Percentiles rank a stretch among this genome's conserved stretches.
Evolutionary conservation across 2,113 vertebrate species (phyloP).

Genomic region (Danio rerio): GRCz12tu NC_133181.1:48449501-48450000

Average conservation of each 20-base stretch:
- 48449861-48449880: neutral
- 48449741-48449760: conserved; percentile 96
- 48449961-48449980: conserved; percentile 92
- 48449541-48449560: conserved; percentile 89
- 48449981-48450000: conserved; percentile 88
- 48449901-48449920: neutral
- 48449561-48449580: conserved; percentile 94
- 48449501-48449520: conserved; percentile 74
- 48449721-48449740: conserved; percentile 94
- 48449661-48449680: conserved; percentile 93
- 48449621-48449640: conserved; percentile 78
- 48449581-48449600: conserved; percentile 85
- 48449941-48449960: conserved; percentile 61
- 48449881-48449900: neutral
- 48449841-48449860: neutral
- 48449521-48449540: conserved; percentile 77
- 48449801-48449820: neutral
- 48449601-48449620: conserved; percentile 85
- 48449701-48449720: conserved; percentile 78
- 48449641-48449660: conserved; percentile 93
- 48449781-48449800: too few species aligned
- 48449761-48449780: conserved; percentile 84
- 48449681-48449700: conserved; percentile 85
- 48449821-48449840: neutral
- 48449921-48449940: too few species aligned